Base-by-base conservation (phyloP, 2,113 vertebrate genomes). In the Hyperopisus bebe region DNA sequence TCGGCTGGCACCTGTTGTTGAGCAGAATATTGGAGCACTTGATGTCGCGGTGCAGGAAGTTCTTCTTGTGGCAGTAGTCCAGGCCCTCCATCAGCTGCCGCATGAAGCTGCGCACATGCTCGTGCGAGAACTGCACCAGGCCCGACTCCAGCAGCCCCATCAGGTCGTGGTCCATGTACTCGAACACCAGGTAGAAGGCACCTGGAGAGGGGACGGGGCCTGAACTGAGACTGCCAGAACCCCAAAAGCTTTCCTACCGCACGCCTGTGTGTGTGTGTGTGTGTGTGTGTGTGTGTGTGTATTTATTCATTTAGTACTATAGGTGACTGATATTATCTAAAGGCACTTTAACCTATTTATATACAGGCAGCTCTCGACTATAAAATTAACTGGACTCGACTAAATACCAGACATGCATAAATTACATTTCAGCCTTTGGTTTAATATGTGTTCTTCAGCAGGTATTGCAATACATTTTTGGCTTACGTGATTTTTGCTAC, bases 151-250 rank as follows among this genome's bases (percentile, higher is more conserved):
- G 95, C 92, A 99, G 96, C 93, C 98, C 98, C 98, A 99, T 99
- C 94, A 99, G 95, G 93, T 99, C 98, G 77, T 99, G 98, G 94
- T 99, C 98, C 98, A 99, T 99, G 95, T 99, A 99, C 94, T 99
- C 98, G 95, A 99, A 99, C 91, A 99, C 98, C 95, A 99, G 95
- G 93, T 99, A 99, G 95, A 99, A 99, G 89, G 98, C 98, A 94
- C 98, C 98, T 95, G 74, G 0, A 86, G 50, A 27, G 24, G 91
- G 3, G 48, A 51, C 21, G 35, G 74, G 15, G 35, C 15, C 35
- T 80, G 15, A 21, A 42, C 31, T n/a, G 31, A 42, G 15, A 39
- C 62, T 31, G 3, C 62, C 10, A 31, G 62, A 66, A 27, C 9
- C 9, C 58, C 3, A 27, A 66, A 27, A 10, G 58, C 9, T 27